Base-by-base conservation (phyloP, 2,888 invertebrate species). In the Rhaphigaster nebulosa region DNA sequence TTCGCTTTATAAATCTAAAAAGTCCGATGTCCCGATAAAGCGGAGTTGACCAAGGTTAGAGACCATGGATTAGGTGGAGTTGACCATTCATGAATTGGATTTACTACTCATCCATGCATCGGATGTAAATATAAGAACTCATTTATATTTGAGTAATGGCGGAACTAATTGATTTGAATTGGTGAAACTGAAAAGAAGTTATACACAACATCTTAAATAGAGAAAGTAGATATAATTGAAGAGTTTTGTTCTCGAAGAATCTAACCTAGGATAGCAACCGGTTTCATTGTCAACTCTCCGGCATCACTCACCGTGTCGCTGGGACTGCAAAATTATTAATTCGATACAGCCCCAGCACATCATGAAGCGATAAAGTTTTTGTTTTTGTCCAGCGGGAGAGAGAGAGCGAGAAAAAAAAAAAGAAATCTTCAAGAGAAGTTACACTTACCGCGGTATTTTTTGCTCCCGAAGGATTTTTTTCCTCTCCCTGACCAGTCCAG, bases 311-410 rank as follows among this genome's bases (percentile, higher is more conserved):
- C 23, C 23, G 80, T 80, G 80, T 80, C 80, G 26, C 20, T 23
- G 8, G 12, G 6, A 20, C 80, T 80, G 80, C 80, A 41, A 80
- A 80, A 80, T 80, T 80, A 80, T 80, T 80, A 80, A 80, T 80
- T 41, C 41, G 41, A 80, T 80, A 80, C 80, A 41, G 80, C 41
- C 18, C 41, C 5, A 23, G 41, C 41, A 76, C 80, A 80, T 80
- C 80, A 80, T 80, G 80, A 80, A 80, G 80, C 80, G 41, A 80
- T 80, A 80, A 80, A 80, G 41, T 80, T 80, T 41, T 80, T 80
- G 38, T 41, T 41, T 80, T 80, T 65, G 65, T 65, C 65, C 18
- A 18, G 3, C 15, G 1, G 1, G 29, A 65, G 26, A 56, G 52
- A n/a, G n/a, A n/a, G n/a, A n/a, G n/a, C 4, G 23, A 56, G 26